phyloP scores from a whole-genome alignment of 2,113 vertebrate genomes.

The Tetraodon nigroviridis region DNA sequence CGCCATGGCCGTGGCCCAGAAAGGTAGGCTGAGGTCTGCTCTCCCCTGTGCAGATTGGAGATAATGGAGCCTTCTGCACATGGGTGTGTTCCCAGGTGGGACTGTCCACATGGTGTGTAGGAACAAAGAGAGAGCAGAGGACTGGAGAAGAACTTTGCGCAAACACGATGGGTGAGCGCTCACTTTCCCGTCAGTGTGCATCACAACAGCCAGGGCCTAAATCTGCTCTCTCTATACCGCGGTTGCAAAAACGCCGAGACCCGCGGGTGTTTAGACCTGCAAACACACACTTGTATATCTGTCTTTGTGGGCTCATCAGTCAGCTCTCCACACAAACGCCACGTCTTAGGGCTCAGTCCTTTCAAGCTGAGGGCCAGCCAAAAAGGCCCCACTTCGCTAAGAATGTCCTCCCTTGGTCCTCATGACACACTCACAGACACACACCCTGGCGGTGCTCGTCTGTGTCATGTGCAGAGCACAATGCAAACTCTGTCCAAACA shows the following conservation, averaged over 20 bases:
- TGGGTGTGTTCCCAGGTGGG: slow-evolving; percentile 57
- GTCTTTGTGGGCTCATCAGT: too few relatives aligned
- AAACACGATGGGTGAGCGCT: slow-evolving; percentile 72
- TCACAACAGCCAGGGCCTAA: background rate
- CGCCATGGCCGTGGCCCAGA: slow-evolving; percentile 71
- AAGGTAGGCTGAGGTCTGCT: slow-evolving; percentile 51
- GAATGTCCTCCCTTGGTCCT: too few relatives aligned
- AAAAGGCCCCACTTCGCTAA: too few relatives aligned
- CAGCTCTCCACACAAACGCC: too few relatives aligned
- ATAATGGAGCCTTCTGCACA: background rate
- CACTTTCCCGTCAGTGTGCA: background rate
- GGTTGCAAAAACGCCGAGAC: slow-evolving; percentile 70
- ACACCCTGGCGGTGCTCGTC: slow-evolving; percentile 20
- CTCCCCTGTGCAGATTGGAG: background rate
- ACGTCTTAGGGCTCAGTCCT: too few relatives aligned
- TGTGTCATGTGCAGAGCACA: slow-evolving; percentile 42
- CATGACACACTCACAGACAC: slow-evolving; percentile 1
- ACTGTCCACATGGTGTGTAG: slow-evolving; percentile 74
- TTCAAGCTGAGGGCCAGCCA: too few relatives aligned
- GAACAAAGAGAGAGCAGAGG: slow-evolving; percentile 72
- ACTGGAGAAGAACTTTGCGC: slow-evolving; percentile 73
- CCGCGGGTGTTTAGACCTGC: slow-evolving; percentile 70
- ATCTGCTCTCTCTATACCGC: slow-evolving; percentile 57
- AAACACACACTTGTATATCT: background rate
- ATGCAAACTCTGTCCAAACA: slow-evolving; percentile 45